Conservation (phyloP, 2,888 invertebrate species). For the Polylopha cassiicola region DNA sequence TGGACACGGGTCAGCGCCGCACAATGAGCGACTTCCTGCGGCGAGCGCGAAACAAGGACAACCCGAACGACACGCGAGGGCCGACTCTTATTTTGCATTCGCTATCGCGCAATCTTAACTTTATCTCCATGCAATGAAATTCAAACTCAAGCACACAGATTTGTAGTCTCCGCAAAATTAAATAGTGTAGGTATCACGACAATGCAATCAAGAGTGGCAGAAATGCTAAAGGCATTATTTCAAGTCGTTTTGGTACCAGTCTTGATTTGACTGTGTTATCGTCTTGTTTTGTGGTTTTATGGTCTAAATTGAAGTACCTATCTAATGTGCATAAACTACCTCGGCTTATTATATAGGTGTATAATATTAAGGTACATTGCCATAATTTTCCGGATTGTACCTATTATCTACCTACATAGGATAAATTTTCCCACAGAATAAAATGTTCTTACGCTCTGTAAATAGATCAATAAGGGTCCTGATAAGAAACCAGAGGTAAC, state of each 20-base stretch:
- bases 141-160: constrained; percentile 17
- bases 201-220: constrained; percentile 8
- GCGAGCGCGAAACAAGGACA: constrained; percentile 56
- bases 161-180: constrained; percentile 3
- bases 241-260: constrained; percentile 1
- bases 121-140: constrained; percentile 22
- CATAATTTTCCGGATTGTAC: too few species aligned
- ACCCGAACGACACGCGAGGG: constrained; percentile 49
- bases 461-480: too few species aligned
- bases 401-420: too few species aligned
- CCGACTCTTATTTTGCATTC: constrained; percentile 39
- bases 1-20: constrained; percentile 62
- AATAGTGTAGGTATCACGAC: constrained; percentile 17
- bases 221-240: constrained; percentile 6
- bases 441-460: too few species aligned
- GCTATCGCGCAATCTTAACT: constrained; percentile 31
- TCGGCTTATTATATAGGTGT: too few species aligned
- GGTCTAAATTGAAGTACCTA: constrained; percentile 2
- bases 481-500: constrained; percentile 4
- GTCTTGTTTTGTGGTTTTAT: too few species aligned
- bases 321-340: too few species aligned
- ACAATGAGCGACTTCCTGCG: constrained; percentile 70
- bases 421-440: too few species aligned
- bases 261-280: too few species aligned
- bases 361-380: too few species aligned